Evolutionary conservation across 2,113 vertebrate species (phyloP).

Genomic region (Chlorocebus sabaeus): DNA sequence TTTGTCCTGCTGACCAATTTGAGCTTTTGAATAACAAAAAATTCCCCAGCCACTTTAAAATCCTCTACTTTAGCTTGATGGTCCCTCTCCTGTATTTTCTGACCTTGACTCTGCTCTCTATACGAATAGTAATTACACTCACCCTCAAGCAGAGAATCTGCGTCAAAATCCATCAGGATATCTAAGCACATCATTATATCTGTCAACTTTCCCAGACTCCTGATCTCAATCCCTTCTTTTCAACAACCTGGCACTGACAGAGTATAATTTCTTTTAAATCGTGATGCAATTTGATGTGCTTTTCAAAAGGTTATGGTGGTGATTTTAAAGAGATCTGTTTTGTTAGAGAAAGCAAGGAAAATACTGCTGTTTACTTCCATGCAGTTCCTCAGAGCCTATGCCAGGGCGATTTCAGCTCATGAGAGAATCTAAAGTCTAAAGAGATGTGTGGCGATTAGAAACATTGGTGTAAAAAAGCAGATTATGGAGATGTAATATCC

Average conservation of each 20-base stretch:
- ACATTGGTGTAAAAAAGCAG: neutral
- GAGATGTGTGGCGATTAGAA: neutral
- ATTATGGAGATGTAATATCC: neutral
- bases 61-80: neutral
- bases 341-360: neutral
- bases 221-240: constrained; percentile 33
- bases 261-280: constrained; percentile 63
- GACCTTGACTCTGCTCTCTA: constrained; percentile 49
- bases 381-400: neutral
- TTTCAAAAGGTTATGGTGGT: constrained; percentile 57
- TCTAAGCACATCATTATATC: constrained; percentile 56
- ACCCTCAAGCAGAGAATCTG: constrained; percentile 23
- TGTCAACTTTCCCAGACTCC: constrained; percentile 47
- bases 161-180: constrained; percentile 22
- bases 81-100: neutral
- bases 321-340: constrained; percentile 55
- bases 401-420: neutral
- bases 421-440: neutral
- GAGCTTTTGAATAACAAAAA: neutral
- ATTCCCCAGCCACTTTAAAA: neutral
- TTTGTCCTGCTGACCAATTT: neutral
- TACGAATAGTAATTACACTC: neutral
- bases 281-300: constrained; percentile 57
- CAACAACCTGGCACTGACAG: constrained; percentile 49
- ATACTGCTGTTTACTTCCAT: neutral